A percentile compares a stretch with the other conserved stretches of the same genome.
phyloP scores from a whole-genome alignment of 2,888 invertebrate species.

The Catocala nupta region DNA sequence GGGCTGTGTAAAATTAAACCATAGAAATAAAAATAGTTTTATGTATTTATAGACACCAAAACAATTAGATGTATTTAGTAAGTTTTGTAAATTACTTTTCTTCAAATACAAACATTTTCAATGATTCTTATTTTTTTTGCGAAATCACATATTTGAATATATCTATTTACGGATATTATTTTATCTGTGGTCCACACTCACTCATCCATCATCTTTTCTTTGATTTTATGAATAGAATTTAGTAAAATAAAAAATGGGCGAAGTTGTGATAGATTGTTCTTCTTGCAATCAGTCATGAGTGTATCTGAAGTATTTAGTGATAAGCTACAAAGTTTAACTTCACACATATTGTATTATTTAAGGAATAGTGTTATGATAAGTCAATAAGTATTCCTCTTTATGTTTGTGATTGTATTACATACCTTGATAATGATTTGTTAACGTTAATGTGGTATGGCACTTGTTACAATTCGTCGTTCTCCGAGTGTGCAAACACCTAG shows the following conservation, averaged over 20 bases:
- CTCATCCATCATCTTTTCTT: conserved; percentile 56
- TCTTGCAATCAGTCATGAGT: conserved; percentile 47
- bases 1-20: no score
- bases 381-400: conserved; percentile 72
- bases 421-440: conserved; percentile 79
- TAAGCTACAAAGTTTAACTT: conserved; percentile 55
- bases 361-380: conserved; percentile 75
- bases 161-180: conserved; percentile 19
- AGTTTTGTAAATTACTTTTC: no score
- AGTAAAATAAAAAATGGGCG: conserved; percentile 53
- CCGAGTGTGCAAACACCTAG: conserved; percentile 85
- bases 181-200: conserved; percentile 41
- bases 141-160: no score
- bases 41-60: no score
- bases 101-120: no score
- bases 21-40: no score
- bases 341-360: conserved; percentile 69
- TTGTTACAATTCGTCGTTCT: conserved; percentile 85
- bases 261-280: conserved; percentile 54
- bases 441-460: conserved; percentile 85
- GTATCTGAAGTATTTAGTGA: conserved; percentile 53
- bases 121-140: no score
- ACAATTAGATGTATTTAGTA: no score
- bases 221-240: conserved; percentile 46
- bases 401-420: conserved; percentile 80